phyloP scores from a whole-genome alignment of 2,888 invertebrate species.

The Cantharis rufa region DNA sequence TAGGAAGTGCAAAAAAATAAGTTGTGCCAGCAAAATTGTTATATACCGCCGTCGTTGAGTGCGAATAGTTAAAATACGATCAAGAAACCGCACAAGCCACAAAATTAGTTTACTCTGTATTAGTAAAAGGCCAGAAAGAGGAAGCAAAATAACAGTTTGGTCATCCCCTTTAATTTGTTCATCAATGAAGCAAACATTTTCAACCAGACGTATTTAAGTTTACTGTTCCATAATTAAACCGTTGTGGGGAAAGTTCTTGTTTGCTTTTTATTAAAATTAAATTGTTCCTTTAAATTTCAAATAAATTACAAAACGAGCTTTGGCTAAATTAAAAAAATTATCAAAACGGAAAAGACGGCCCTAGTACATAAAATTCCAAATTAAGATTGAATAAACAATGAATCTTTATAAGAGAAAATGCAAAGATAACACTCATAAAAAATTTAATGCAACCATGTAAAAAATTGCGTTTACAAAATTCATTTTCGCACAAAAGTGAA shows the following conservation, averaged over 20 bases:
- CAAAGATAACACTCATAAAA: conserved; percentile 3
- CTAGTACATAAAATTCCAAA: not conserved
- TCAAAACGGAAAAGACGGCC: not conserved
- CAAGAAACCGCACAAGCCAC: not conserved
- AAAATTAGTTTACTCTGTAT: conserved; percentile 2
- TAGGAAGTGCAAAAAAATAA: not conserved
- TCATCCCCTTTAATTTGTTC: conserved; percentile 4
- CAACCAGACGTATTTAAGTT: not conserved
- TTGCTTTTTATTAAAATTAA: not conserved
- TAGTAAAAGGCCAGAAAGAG: conserved; percentile 1
- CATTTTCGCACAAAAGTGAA: not conserved
- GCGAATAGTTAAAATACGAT: not conserved
- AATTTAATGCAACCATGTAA: conserved; percentile 1
- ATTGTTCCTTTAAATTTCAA: not conserved
- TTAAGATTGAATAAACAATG: not conserved
- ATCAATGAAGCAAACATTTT: conserved; percentile 1
- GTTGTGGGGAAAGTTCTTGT: not conserved
- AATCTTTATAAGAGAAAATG: not conserved
- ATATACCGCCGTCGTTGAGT: not conserved
- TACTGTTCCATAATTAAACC: not conserved
- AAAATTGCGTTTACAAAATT: conserved; percentile 3
- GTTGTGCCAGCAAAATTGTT: not conserved
- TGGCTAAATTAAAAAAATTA: not conserved
- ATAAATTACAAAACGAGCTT: not conserved
- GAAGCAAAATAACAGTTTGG: not conserved